Percentiles rank a stretch among this genome's conserved stretches.
Evolutionary conservation across 2,797 vertebrate genomes (phyloP).

Genomic region (Netta rufina): DNA sequence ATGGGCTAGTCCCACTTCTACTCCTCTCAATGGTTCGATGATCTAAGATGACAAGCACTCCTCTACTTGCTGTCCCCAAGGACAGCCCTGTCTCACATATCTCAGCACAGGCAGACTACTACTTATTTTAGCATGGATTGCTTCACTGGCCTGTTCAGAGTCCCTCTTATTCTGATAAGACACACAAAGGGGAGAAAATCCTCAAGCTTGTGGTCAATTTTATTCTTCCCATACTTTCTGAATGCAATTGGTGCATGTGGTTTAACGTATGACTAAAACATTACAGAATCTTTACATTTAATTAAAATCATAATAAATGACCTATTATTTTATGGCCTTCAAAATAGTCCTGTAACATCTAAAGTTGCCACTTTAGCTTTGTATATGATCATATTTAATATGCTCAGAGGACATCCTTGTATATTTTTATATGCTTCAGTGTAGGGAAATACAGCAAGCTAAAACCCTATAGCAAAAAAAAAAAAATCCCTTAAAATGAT

Average conservation of each 20-base stretch:
- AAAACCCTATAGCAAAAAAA: neutral
- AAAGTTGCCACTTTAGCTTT: neutral
- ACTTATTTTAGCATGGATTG: neutral
- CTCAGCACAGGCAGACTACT: neutral
- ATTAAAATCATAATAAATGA: neutral
- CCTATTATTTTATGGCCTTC: neutral
- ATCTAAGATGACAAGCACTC: neutral
- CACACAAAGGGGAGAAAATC: neutral
- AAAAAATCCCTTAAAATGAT: neutral
- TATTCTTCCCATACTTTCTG: neutral
- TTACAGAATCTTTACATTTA: neutral
- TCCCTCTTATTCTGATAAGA: neutral
- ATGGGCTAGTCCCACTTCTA: neutral
- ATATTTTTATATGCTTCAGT: neutral
- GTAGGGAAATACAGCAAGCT: neutral
- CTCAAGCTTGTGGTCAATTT: neutral
- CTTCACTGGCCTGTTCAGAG: neutral
- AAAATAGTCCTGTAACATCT: neutral
- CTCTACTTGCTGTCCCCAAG: neutral
- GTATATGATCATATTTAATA: neutral
- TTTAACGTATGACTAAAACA: neutral
- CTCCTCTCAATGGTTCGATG: neutral
- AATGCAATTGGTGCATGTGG: neutral
- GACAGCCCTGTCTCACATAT: neutral
- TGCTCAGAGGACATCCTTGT: neutral